phyloP scores from a whole-genome alignment of 2,113 vertebrate species.

The Nycticorax nycticorax region DNA sequence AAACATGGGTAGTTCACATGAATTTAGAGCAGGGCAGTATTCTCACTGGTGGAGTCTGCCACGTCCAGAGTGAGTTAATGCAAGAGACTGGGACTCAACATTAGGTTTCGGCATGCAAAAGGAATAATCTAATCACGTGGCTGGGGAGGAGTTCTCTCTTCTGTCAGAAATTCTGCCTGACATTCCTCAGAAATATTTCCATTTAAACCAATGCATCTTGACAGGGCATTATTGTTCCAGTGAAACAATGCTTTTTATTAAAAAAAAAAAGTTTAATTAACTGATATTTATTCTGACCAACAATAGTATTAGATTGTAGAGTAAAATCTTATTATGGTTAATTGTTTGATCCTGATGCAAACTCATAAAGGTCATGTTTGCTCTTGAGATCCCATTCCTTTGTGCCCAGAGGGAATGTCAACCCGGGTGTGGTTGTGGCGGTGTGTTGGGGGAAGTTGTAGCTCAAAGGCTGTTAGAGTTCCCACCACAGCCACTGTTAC shows the following conservation, averaged over 20 bases:
- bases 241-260: background rate
- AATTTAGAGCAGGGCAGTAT: background rate
- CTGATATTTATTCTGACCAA: conserved; percentile 11
- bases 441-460: background rate
- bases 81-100: background rate
- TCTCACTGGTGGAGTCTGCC: background rate
- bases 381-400: conserved; percentile 22
- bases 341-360: conserved; percentile 43
- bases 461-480: background rate
- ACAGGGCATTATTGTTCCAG: background rate
- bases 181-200: background rate
- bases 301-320: background rate
- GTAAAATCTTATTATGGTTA: conserved; percentile 39
- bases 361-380: conserved; percentile 60
- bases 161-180: conserved; percentile 6
- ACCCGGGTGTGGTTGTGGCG: background rate
- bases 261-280: background rate
- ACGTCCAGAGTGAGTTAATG: background rate
- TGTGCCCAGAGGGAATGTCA: conserved; percentile 28
- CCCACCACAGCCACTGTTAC: background rate
- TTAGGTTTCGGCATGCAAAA: background rate
- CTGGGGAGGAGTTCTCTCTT: background rate
- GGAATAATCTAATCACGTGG: background rate
- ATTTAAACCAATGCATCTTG: background rate
- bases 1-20: background rate